Evolutionary conservation across 2,888 invertebrate genomes (phyloP).

Genomic region (Netelia virgata): DNA sequence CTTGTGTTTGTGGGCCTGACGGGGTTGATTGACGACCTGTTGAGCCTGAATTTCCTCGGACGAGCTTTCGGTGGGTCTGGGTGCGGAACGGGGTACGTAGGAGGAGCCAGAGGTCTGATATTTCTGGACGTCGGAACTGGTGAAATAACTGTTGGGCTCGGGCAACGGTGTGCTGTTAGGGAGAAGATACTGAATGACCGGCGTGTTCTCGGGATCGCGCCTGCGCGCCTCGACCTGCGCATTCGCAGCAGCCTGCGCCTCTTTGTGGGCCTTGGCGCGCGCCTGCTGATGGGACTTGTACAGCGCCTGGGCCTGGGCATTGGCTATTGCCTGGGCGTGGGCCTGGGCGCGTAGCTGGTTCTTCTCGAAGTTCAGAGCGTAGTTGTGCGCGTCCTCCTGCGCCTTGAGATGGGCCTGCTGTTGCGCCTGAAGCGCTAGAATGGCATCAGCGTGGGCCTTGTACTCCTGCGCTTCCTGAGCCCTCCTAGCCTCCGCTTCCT

Average conservation of each 20-base stretch:
- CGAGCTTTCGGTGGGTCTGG: constrained; percentile 69
- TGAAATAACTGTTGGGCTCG: constrained; percentile 78
- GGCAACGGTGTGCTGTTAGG: constrained; percentile 68
- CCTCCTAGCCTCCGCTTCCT: constrained; percentile 80
- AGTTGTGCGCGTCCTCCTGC: constrained; percentile 81
- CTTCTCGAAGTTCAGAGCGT: constrained; percentile 81
- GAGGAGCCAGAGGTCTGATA: constrained; percentile 80
- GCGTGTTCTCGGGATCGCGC: constrained; percentile 78
- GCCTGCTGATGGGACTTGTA: constrained; percentile 80
- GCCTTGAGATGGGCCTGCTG: constrained; percentile 81
- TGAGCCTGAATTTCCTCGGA: constrained; percentile 71
- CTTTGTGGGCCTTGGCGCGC: constrained; percentile 79
- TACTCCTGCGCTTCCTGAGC: constrained; percentile 81
- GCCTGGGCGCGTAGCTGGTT: constrained; percentile 82
- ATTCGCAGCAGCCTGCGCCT: constrained; percentile 78
- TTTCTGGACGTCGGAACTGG: constrained; percentile 79
- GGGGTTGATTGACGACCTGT: constrained; percentile 78
- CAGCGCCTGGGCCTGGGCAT: constrained; percentile 82
- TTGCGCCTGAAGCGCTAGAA: constrained; percentile 81
- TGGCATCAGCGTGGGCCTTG: constrained; percentile 83
- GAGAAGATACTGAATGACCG: constrained; percentile 81
- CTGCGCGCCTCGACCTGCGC: constrained; percentile 79
- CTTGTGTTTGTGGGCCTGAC: constrained; percentile 80
- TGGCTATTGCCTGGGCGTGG: constrained; percentile 81
- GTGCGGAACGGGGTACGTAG: constrained; percentile 79